Percentiles rank a stretch among this genome's conserved stretches.
phyloP scores from a whole-genome alignment of 2,888 invertebrate species.

The Adelphocoris suturalis region DNA sequence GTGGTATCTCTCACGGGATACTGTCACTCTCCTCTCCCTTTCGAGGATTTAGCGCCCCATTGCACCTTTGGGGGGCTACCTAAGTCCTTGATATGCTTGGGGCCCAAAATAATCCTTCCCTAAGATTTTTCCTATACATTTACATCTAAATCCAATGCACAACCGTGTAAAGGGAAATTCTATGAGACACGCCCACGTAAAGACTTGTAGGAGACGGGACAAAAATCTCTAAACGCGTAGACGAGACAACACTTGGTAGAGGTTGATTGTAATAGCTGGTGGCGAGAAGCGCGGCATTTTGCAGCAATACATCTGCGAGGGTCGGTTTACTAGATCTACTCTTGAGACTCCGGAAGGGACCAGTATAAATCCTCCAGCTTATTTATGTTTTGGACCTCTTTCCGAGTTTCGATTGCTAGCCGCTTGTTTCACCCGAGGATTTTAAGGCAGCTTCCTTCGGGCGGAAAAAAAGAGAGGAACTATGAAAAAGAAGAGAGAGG shows the following conservation, averaged over 20 bases:
- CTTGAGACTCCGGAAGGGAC: conserved; percentile 63
- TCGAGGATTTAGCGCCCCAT: too few relatives aligned
- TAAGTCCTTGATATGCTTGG: too few relatives aligned
- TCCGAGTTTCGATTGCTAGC: conserved; percentile 64
- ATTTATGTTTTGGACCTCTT: conserved; percentile 68
- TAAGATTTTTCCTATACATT: too few relatives aligned
- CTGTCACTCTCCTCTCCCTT: too few relatives aligned
- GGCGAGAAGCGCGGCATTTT: conserved; percentile 45
- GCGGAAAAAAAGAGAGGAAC: conserved; percentile 36
- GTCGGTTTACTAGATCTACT: conserved; percentile 53
- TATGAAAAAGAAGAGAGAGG: neutral
- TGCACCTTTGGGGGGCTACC: too few relatives aligned
- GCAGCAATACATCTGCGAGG: conserved; percentile 46
- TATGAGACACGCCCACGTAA: too few relatives aligned
- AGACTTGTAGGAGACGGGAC: too few relatives aligned
- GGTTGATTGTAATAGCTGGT: conserved; percentile 36
- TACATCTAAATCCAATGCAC: too few relatives aligned
- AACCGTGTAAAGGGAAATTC: too few relatives aligned
- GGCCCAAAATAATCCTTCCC: too few relatives aligned
- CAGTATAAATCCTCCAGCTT: conserved; percentile 61
- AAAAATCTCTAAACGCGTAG: neutral
- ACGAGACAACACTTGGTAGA: neutral
- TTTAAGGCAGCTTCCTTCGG: conserved; percentile 57
- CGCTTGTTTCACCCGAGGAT: conserved; percentile 51
- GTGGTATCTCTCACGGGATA: too few relatives aligned